Evolutionary conservation across 2,113 vertebrate species (phyloP).

Genomic region (Planiliza haematocheilus): DNA sequence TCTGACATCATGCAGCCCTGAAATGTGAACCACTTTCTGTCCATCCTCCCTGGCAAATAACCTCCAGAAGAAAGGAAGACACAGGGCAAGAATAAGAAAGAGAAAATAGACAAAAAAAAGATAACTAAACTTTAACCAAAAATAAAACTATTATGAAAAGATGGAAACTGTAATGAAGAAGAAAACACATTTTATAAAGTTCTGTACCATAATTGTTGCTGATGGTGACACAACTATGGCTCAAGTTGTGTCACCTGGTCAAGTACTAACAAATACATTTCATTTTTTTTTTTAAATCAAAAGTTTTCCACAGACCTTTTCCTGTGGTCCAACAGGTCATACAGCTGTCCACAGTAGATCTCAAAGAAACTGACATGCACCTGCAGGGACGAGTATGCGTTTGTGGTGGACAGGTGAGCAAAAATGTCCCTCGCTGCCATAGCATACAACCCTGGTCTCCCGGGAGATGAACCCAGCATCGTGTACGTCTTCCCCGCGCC

Average conservation of each 20-base stretch:
- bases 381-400: slow-evolving; percentile 54
- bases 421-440: slow-evolving; percentile 92
- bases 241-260: too few relatives aligned
- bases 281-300: too few relatives aligned
- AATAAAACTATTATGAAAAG: slow-evolving; percentile 6
- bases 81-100: too few relatives aligned
- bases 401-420: slow-evolving; percentile 74
- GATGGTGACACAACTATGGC: too few relatives aligned
- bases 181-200: slow-evolving; percentile 51
- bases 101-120: not conserved
- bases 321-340: slow-evolving; percentile 90
- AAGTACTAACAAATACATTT: not conserved
- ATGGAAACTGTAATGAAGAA: not conserved
- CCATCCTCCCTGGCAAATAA: slow-evolving; percentile 92
- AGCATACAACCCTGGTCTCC: slow-evolving; percentile 88
- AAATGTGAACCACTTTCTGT: slow-evolving; percentile 89
- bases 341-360: slow-evolving; percentile 95
- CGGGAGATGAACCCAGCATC: slow-evolving; percentile 89
- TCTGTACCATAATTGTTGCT: too few relatives aligned
- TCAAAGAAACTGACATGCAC: slow-evolving; percentile 95
- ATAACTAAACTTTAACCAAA: slow-evolving; percentile 3
- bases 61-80: slow-evolving; percentile 69
- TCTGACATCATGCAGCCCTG: slow-evolving; percentile 86
- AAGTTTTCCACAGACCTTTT: slow-evolving; percentile 85
- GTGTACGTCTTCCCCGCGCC: slow-evolving; percentile 95